Conservation (phyloP, 1,140 invertebrate genomes). For the Drosophila orena region DNA sequence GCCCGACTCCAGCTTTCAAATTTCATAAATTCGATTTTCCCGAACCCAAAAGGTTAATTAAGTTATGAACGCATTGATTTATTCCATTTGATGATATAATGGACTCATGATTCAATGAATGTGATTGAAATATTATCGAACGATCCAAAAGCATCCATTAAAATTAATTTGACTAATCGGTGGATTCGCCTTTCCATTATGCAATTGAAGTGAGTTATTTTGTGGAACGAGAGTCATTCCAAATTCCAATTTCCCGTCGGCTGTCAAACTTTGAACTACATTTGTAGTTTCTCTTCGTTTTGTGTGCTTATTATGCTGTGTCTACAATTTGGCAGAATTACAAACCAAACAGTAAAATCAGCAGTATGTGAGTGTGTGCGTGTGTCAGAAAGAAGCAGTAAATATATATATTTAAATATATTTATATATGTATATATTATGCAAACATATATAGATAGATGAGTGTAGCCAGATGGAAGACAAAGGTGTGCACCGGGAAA, state of each 20-base stretch:
- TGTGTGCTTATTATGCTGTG: constrained; percentile 30
- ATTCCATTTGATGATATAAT: too few relatives aligned
- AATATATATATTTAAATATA: constrained; percentile 8
- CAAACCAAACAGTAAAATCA: constrained; percentile 51
- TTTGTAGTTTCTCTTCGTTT: constrained; percentile 34
- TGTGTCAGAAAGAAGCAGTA: constrained; percentile 16
- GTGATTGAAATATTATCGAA: neutral
- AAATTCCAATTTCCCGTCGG: neutral
- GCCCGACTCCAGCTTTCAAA: too few relatives aligned
- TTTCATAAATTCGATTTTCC: too few relatives aligned
- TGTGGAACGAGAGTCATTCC: neutral
- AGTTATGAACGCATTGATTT: too few relatives aligned
- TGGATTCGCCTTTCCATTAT: neutral
- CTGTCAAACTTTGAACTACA: constrained; percentile 40
- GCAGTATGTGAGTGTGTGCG: neutral
- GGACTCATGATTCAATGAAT: neutral
- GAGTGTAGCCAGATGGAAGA: neutral
- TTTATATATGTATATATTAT: too few relatives aligned
- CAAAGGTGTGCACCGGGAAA: neutral
- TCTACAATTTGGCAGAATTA: constrained; percentile 49
- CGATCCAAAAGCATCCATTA: neutral
- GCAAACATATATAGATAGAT: neutral
- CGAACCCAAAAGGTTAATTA: too few relatives aligned
- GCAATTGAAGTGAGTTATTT: constrained; percentile 15
- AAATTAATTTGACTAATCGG: constrained; percentile 39